Conservation (phyloP, 2,888 invertebrate genomes). For the Chrysolina oricalcia region DNA sequence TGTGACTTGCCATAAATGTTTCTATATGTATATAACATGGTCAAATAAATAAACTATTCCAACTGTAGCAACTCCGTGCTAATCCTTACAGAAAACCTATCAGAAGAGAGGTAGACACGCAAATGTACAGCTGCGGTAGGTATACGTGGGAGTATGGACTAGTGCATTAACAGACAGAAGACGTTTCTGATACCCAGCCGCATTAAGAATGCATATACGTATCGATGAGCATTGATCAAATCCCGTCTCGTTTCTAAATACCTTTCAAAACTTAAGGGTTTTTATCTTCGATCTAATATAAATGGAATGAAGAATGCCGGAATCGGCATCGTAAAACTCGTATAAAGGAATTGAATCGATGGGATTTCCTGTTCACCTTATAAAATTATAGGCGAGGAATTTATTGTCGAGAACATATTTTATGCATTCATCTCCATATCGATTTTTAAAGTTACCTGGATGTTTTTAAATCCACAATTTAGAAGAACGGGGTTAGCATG, state of each 20-base stretch:
- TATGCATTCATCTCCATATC: too few species aligned
- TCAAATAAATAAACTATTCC: too few species aligned
- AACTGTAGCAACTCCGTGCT: too few species aligned
- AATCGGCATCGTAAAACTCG: slow-evolving; percentile 21
- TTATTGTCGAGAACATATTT: not conserved
- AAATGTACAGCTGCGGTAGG: slow-evolving; percentile 31
- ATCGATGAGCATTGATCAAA: slow-evolving; percentile 7
- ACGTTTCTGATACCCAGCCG: slow-evolving; percentile 20
- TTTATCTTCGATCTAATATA: slow-evolving; percentile 18
- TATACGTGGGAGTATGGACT: slow-evolving; percentile 11
- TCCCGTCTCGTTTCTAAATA: not conserved
- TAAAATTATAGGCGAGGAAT: slow-evolving; percentile 9
- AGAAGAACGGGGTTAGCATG: too few species aligned
- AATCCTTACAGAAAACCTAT: not conserved
- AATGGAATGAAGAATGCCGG: slow-evolving; percentile 15
- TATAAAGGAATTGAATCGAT: slow-evolving; percentile 13
- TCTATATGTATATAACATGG: too few species aligned
- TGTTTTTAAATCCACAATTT: too few species aligned
- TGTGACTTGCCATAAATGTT: too few species aligned
- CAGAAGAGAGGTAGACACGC: slow-evolving; percentile 5
- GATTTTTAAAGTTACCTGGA: too few species aligned
- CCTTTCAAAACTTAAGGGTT: slow-evolving; percentile 10
- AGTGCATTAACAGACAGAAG: slow-evolving; percentile 17
- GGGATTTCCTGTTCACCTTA: slow-evolving; percentile 15
- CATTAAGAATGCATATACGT: slow-evolving; percentile 19